Evolutionary conservation across 1,140 invertebrate species (phyloP), one percentile per base, ranked within the genome.

Genomic region (Cydia amplana): DNA sequence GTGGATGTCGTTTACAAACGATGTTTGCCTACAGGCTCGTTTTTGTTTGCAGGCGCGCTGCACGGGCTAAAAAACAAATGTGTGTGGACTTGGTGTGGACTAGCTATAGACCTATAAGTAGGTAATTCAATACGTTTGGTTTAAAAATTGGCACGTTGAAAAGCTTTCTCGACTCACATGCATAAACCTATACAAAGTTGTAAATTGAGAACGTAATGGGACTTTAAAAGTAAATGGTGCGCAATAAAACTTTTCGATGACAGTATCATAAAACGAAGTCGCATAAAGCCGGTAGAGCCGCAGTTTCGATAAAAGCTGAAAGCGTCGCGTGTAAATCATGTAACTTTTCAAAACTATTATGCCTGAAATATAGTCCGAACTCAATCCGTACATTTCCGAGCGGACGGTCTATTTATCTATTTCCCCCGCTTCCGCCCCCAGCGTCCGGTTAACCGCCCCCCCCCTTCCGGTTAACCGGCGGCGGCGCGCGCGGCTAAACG

Each of bases 321-420:
- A 88, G 85, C 79, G 84, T 90, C 86, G 85, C 88, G 87, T 90
- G 87, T 90, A 90, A 91, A 92, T 92, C 89, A 88, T 85, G 80
- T 85, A 91, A 92, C 85, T 91, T 90, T 90, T 92, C 86, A 87
- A 90, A 92, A 91, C 89, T 92, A 91, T 91, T 91, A 91, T 89
- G 84, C 80, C 86, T 91, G 89, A 91, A 92, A 91, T 91, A 92
- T 91, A 92, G 89, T 91, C 88, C 82, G 89, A 89, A 88, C 89
- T 92, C 89, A 91, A 92, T 92, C 90, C 88, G 90, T 88, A 92
- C 88, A 92, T 92, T 91, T 91, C 89, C 89, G 89, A 91, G 91
- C 88, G 86, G 89, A 89, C 89, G 89, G 89, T 91, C 86, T 91
- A 92, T 92, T 92, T 92, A 92, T 92, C 91, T 92, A 92, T 92